Evolutionary conservation across 2,113 vertebrate species (phyloP).

Genomic region (Pelobates fuscus): DNA sequence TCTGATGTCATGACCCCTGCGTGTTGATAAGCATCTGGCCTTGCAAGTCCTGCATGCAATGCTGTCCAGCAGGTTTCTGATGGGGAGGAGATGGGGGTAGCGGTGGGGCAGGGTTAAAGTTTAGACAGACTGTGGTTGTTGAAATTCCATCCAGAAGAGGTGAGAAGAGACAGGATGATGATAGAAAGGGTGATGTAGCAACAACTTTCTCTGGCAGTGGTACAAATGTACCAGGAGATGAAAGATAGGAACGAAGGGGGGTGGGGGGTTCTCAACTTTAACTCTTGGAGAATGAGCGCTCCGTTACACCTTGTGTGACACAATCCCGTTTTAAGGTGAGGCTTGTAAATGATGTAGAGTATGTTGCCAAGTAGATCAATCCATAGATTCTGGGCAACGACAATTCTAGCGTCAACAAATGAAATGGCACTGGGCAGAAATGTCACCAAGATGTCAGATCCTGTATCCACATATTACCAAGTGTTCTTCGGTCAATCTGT

Average conservation of each 20-base stretch:
- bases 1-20: not conserved
- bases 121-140: conserved; percentile 28
- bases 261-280: not conserved
- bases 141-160: conserved; percentile 36
- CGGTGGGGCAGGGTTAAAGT: conserved; percentile 59
- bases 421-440: no score
- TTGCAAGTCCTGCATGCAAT: conserved; percentile 14
- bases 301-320: not conserved
- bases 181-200: not conserved
- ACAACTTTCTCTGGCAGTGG: not conserved
- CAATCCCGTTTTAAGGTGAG: not conserved
- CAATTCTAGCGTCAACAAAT: no score
- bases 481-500: no score
- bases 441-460: no score
- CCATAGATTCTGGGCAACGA: no score
- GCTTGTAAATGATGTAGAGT: no score
- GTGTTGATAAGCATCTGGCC: not conserved
- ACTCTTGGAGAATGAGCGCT: not conserved
- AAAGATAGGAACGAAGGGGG: not conserved
- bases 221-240: not conserved
- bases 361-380: no score
- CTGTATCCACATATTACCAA: no score
- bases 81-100: conserved; percentile 22
- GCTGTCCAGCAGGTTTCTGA: conserved; percentile 21
- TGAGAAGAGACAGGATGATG: conserved; percentile 25